These are phyloP conservation scores for Sus scrofa DNA, from an alignment of 2,113 vertebrate genomes.

Conservation along the genomic window T2T-Sscrofa CM000819.6:12465501-12466000, in stretches of 20 bases:
- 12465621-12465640: background rate
- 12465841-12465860: too few relatives aligned
- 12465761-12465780: too few relatives aligned
- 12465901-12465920: background rate
- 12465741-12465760: too few relatives aligned
- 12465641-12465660: background rate
- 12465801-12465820: too few relatives aligned
- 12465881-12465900: background rate
- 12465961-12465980: background rate
- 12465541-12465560: background rate
- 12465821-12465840: too few relatives aligned
- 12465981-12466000: too few relatives aligned
- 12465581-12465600: background rate
- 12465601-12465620: background rate
- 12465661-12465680: too few relatives aligned
- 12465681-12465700: too few relatives aligned
- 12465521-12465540: background rate
- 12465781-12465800: too few relatives aligned
- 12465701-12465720: too few relatives aligned
- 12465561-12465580: background rate
- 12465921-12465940: background rate
- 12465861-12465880: background rate
- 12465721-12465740: too few relatives aligned
- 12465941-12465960: background rate
- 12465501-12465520: background rate